phyloP scores from a whole-genome alignment of 2,797 vertebrate species.

The Alca torda region DNA sequence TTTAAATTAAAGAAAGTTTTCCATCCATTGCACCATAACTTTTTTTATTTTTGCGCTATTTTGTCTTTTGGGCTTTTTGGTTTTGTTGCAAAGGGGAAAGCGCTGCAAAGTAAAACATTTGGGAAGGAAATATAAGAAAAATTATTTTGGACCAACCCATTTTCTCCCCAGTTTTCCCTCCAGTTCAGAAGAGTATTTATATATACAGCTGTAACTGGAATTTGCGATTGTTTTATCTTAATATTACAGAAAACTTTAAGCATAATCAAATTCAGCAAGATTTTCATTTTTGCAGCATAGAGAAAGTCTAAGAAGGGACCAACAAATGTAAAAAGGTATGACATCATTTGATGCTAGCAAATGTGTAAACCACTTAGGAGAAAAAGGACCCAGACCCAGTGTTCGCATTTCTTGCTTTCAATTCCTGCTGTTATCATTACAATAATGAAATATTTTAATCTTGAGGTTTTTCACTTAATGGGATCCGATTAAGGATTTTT shows the following conservation, averaged over 20 bases:
- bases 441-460: constrained; percentile 68
- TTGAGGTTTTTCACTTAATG: constrained; percentile 54
- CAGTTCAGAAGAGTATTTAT: not conserved
- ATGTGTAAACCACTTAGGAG: not conserved
- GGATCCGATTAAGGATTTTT: constrained; percentile 61
- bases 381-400: not conserved
- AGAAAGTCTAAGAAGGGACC: not conserved
- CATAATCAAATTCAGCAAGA: not conserved
- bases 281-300: not conserved
- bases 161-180: not conserved
- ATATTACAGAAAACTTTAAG: not conserved
- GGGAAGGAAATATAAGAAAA: not conserved
- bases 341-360: not conserved
- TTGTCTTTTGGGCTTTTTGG: not conserved
- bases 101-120: not conserved
- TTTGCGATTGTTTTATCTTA: not conserved
- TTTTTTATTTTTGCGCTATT: not conserved
- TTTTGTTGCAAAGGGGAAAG: not conserved
- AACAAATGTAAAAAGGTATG: not conserved
- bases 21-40: not conserved
- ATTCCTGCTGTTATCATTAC: not conserved
- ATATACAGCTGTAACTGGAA: not conserved
- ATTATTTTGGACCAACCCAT: not conserved
- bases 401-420: not conserved
- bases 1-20: not conserved